Evolutionary conservation across 2,113 vertebrate species (phyloP).

Genomic region (Anguilla japonica): DNA sequence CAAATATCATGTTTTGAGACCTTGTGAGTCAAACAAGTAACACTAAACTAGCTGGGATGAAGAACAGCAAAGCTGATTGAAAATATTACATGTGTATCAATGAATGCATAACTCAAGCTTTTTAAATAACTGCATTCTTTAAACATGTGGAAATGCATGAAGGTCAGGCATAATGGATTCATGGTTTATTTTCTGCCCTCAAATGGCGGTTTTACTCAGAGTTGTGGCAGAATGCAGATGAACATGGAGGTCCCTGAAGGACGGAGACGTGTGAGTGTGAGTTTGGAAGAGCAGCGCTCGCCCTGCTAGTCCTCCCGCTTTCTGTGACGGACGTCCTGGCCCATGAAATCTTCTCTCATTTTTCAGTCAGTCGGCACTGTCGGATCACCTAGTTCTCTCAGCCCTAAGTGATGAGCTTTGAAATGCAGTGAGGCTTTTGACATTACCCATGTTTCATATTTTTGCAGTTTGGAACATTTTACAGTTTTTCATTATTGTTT

Average conservation of each 20-base stretch:
- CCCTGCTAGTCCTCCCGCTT: too few species aligned
- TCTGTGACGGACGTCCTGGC: neutral
- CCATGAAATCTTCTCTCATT: neutral
- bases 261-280: neutral
- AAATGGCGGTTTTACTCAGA: neutral
- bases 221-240: neutral
- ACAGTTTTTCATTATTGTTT: neutral
- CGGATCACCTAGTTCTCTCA: neutral
- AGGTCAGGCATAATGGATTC: neutral
- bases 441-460: neutral
- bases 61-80: neutral
- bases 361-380: neutral
- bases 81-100: neutral
- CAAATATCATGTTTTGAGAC: neutral
- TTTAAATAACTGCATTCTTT: neutral
- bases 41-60: slow-evolving; percentile 3
- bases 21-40: neutral
- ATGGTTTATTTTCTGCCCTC: neutral
- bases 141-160: slow-evolving; percentile 12
- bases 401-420: neutral
- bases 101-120: neutral
- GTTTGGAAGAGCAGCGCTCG: neutral
- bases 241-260: neutral
- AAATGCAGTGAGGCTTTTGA: neutral
- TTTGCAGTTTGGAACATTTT: neutral